Conservation (phyloP, 92 coral and sea anemone genomes). For the Palythoa grandiflora region DNA sequence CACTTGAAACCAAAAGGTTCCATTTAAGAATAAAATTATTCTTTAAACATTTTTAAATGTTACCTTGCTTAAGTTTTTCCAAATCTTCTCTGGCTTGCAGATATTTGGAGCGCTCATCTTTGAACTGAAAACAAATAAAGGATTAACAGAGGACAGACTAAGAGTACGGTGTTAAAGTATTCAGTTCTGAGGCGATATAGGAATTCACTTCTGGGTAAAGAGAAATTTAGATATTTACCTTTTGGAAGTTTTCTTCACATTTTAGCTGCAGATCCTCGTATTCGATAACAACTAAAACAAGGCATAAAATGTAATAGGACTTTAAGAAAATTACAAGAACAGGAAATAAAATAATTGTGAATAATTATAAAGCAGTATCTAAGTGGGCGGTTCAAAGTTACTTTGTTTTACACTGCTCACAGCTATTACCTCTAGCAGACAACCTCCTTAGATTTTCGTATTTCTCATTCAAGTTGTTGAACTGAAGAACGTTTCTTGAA, state of each 20-base stretch:
- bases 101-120: conserved; percentile 83
- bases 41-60: background rate
- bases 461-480: conserved; percentile 64
- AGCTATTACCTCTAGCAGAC: conserved; percentile 74
- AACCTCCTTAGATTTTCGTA: conserved; percentile 70
- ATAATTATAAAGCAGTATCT: too few relatives aligned
- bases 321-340: background rate
- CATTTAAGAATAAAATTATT: background rate
- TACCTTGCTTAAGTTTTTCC: conserved; percentile 92
- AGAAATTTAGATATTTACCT: conserved; percentile 55
- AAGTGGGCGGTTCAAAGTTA: background rate
- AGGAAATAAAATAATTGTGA: background rate
- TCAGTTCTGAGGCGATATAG: background rate
- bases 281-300: conserved; percentile 78
- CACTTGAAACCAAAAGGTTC: background rate
- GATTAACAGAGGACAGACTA: too few relatives aligned
- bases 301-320: background rate
- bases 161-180: background rate
- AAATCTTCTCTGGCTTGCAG: conserved; percentile 86
- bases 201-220: background rate
- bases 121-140: conserved; percentile 65
- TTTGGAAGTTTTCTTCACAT: conserved; percentile 85
- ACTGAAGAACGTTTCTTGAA: conserved; percentile 38
- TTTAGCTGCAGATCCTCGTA: conserved; percentile 83
- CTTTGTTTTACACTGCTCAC: background rate